Conservation (phyloP, 2,888 invertebrate species). For the Acronicta psi region DNA sequence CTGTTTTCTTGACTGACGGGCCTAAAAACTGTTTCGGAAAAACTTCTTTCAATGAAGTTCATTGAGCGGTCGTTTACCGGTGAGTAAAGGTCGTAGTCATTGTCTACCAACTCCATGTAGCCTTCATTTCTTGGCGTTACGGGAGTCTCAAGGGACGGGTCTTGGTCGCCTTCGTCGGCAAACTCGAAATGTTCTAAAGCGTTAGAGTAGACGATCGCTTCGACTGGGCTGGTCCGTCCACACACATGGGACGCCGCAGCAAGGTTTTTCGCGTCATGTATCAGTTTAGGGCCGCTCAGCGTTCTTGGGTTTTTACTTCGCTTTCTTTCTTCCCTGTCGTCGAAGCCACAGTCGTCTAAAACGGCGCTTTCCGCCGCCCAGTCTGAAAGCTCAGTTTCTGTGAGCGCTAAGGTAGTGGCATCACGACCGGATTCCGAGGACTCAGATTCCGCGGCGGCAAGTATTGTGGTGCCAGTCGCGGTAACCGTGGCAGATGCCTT, state of each 20-base stretch:
- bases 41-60: conserved; percentile 88
- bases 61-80: conserved; percentile 84
- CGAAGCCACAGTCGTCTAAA: conserved; percentile 91
- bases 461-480: conserved; percentile 78
- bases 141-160: conserved; percentile 91
- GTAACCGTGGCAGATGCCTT: conserved; percentile 70
- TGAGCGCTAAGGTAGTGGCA: conserved; percentile 92
- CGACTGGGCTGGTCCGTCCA: conserved; percentile 74
- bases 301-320: conserved; percentile 75
- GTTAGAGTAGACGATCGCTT: conserved; percentile 78
- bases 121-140: conserved; percentile 75
- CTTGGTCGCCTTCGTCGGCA: conserved; percentile 95
- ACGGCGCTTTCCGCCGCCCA: conserved; percentile 95
- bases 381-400: conserved; percentile 96
- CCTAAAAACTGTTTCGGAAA: conserved; percentile 77
- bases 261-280: conserved; percentile 82
- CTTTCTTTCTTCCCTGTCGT: conserved; percentile 75
- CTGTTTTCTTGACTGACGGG: conserved; percentile 63
- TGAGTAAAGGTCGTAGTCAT: conserved; percentile 79
- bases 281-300: conserved; percentile 75
- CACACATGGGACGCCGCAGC: conserved; percentile 81
- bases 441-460: conserved; percentile 80
- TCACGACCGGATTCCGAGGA: conserved; percentile 92
- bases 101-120: conserved; percentile 83
- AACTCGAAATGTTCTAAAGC: conserved; percentile 95